phyloP scores from a whole-genome alignment of 2,888 invertebrate species.

The Apocheima hispidaria region DNA sequence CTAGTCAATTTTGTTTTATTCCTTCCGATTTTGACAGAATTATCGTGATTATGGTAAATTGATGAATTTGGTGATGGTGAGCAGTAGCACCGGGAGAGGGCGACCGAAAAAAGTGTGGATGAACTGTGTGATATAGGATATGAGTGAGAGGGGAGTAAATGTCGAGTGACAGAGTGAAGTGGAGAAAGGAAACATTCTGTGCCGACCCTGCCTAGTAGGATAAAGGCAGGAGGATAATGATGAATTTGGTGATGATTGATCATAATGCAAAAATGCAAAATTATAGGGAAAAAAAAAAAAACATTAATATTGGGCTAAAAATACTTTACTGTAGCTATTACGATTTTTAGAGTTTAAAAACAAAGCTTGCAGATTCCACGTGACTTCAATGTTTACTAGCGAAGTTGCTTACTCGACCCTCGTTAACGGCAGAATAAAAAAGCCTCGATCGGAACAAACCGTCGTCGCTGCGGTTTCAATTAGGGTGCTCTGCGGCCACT shows the following conservation, averaged over 20 bases:
- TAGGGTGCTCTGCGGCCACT: constrained; percentile 52
- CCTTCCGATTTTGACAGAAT: not conserved
- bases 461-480: constrained; percentile 70
- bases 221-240: too few species aligned
- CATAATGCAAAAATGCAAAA: too few species aligned
- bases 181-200: too few species aligned
- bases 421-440: constrained; percentile 60
- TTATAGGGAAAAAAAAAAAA: not conserved
- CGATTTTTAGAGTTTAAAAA: not conserved
- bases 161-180: too few species aligned
- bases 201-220: too few species aligned
- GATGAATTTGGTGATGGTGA: too few species aligned
- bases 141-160: too few species aligned
- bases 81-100: too few species aligned
- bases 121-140: too few species aligned
- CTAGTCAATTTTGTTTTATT: not conserved
- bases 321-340: not conserved
- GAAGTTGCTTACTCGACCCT: constrained; percentile 48
- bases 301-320: not conserved
- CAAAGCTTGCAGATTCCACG: constrained; percentile 13
- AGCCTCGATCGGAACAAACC: constrained; percentile 52
- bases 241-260: too few species aligned
- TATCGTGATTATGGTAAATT: not conserved
- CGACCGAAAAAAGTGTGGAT: too few species aligned
- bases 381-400: constrained; percentile 29